These are phyloP conservation scores for Vulpes ferrilata DNA, from an alignment of 2,113 vertebrate species.

Conservation along the genomic window DNA sequence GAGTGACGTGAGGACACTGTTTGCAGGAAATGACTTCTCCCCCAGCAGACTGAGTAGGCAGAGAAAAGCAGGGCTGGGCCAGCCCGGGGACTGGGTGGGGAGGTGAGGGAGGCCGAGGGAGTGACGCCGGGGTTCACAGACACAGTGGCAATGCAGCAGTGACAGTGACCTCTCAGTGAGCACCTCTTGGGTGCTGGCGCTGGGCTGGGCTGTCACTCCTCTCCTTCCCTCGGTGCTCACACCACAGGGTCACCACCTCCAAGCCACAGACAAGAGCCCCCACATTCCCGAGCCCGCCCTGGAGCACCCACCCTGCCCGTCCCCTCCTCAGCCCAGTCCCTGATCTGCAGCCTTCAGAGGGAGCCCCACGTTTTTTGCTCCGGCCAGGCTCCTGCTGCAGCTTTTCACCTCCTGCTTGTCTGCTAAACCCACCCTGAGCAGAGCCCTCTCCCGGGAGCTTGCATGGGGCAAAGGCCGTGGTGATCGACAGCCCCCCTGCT, in stretches of 20 bases:
- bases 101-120: fast-evolving
- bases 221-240: fast-evolving
- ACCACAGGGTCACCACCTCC: background rate
- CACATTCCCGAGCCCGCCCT: fast-evolving
- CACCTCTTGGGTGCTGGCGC: background rate
- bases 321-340: background rate
- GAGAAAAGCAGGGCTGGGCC: background rate
- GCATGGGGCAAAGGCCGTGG: background rate
- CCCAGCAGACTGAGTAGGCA: background rate
- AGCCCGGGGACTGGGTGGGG: fast-evolving
- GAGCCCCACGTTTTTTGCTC: no score
- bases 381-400: fast-evolving
- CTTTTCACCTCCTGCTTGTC: background rate
- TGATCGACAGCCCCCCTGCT: background rate
- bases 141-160: fast-evolving
- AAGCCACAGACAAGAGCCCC: background rate
- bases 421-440: background rate
- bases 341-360: background rate
- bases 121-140: fast-evolving
- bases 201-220: background rate
- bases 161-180: background rate
- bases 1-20: background rate
- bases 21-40: background rate
- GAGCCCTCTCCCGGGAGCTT: background rate
- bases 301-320: no score